Conservation (phyloP, 2,888 invertebrate genomes). For the Monochamus alternatus region DNA sequence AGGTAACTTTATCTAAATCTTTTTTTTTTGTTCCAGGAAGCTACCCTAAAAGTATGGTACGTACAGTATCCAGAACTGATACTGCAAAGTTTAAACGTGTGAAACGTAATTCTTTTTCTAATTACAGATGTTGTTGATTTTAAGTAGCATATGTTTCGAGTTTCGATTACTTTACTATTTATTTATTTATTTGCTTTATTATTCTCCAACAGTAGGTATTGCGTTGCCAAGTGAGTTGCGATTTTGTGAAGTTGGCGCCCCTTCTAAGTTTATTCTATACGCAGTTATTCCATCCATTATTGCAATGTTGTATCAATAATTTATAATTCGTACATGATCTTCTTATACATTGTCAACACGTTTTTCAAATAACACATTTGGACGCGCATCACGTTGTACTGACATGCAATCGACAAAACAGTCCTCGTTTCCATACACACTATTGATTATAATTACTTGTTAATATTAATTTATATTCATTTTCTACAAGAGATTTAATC, state of each 20-base stretch:
- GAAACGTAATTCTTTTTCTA: too few species aligned
- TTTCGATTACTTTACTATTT: not conserved
- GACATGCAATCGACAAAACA: slow-evolving; percentile 43
- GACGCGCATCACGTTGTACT: slow-evolving; percentile 42
- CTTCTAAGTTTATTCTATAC: not conserved
- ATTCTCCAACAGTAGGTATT: not conserved
- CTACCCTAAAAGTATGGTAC: too few species aligned
- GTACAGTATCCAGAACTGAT: too few species aligned
- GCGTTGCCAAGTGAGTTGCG: too few species aligned
- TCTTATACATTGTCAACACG: slow-evolving; percentile 41
- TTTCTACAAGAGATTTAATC: slow-evolving; percentile 11
- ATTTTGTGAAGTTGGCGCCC: not conserved
- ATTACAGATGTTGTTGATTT: too few species aligned
- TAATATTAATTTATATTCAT: slow-evolving; percentile 19
- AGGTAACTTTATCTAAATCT: too few species aligned
- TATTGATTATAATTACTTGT: slow-evolving; percentile 33
- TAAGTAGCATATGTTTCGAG: not conserved
- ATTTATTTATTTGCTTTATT: too few species aligned
- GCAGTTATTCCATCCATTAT: slow-evolving; percentile 15
- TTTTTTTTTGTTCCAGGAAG: too few species aligned
- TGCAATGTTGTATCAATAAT: slow-evolving; percentile 41
- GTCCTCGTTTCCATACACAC: slow-evolving; percentile 42
- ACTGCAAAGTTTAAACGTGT: too few species aligned
- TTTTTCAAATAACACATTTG: slow-evolving; percentile 42
- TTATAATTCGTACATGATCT: slow-evolving; percentile 41